These are phyloP conservation scores for Anoplolepis gracilipes DNA, from an alignment of 1,140 invertebrate genomes.

Conservation along the genomic window DNA sequence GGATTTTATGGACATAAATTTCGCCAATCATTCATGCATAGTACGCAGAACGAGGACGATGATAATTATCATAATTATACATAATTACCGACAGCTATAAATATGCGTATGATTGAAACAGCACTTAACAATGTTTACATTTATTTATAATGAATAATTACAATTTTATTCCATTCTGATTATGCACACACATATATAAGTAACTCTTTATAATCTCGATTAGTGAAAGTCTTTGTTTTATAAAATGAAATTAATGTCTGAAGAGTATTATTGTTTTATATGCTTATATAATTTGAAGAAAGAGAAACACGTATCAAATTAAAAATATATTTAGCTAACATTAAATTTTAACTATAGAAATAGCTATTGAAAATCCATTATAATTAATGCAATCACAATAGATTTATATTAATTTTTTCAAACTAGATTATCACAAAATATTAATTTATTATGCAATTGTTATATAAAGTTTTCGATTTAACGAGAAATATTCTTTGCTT, in stretches of 20 bases:
- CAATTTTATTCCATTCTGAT: conserved; percentile 7
- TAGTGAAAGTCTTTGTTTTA: background rate
- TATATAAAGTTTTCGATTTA: background rate
- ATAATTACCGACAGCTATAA: background rate
- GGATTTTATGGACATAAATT: background rate
- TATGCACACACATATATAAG: background rate
- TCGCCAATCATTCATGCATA: background rate
- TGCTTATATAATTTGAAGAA: background rate
- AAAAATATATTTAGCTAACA: background rate
- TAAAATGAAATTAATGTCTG: background rate
- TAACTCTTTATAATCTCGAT: conserved; percentile 1
- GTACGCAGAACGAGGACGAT: background rate
- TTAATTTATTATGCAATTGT: too few species aligned
- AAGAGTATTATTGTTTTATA: background rate
- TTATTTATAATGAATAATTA: background rate
- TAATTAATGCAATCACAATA: background rate
- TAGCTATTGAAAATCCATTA: background rate
- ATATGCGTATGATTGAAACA: background rate
- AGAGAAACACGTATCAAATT: background rate
- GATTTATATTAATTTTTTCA: conserved; percentile 2
- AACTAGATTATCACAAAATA: background rate
- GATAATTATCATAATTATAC: background rate
- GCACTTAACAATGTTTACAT: conserved; percentile 3
- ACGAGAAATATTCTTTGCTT: background rate
- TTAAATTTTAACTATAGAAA: background rate